phyloP scores from a whole-genome alignment of 2,888 invertebrate genomes.

The Drosophila borealis region DNA sequence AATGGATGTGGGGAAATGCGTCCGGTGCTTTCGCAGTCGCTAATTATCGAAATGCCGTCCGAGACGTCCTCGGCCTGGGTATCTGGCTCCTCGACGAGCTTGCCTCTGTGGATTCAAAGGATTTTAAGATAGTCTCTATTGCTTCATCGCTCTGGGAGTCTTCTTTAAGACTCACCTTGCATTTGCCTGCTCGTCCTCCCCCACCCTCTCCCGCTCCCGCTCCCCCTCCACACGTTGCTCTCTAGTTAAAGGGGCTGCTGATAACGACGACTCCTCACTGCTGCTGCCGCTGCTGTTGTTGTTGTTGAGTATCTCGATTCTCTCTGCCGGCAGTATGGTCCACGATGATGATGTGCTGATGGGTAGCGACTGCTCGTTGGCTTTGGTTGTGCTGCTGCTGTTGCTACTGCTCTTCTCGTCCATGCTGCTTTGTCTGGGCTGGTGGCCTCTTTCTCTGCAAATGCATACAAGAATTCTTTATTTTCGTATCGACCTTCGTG shows the following conservation, averaged over 20 bases:
- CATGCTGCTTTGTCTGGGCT: constrained; percentile 29
- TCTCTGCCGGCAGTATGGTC: constrained; percentile 77
- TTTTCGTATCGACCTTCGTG: constrained; percentile 25
- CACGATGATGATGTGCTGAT: constrained; percentile 81
- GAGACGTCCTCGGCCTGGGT: constrained; percentile 80
- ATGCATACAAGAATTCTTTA: constrained; percentile 24
- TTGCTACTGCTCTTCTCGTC: constrained; percentile 22
- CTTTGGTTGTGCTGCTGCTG: constrained; percentile 15
- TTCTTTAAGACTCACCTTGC: constrained; percentile 38
- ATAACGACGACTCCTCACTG: constrained; percentile 25
- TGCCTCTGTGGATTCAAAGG: constrained; percentile 31
- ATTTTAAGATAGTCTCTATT: background rate
- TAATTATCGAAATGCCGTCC: constrained; percentile 84
- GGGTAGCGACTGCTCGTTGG: constrained; percentile 58
- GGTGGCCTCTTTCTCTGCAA: constrained; percentile 30
- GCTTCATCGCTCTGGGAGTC: background rate
- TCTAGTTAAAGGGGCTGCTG: background rate
- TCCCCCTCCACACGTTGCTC: background rate
- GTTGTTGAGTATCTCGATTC: constrained; percentile 44
- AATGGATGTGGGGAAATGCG: constrained; percentile 80
- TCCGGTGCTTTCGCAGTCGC: constrained; percentile 83
- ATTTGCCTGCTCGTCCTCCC: constrained; percentile 47
- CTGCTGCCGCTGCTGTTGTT: constrained; percentile 5
- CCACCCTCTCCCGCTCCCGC: background rate
- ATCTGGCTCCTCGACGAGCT: constrained; percentile 49